Base-by-base conservation (phyloP, 2,113 vertebrate species). In the Grallaria varia region DNA sequence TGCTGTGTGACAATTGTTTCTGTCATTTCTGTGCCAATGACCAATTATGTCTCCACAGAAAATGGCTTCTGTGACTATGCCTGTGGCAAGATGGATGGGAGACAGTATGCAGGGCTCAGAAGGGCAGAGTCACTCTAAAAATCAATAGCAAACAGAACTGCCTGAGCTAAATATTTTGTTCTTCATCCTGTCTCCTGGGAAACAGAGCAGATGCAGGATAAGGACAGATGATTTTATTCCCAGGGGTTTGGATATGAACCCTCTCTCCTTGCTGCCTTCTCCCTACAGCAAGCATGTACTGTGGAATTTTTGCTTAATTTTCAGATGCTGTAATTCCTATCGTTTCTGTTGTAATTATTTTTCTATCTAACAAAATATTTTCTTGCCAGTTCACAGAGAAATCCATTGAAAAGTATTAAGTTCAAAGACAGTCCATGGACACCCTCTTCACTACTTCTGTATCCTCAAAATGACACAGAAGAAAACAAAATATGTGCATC, bases 91-190 rank as follows among this genome's bases (percentile, higher is more conserved):
- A 90, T 89, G 86, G 91, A 87, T 89, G 69, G 52, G 6, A 63
- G 31, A 44, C 45, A 66, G 63, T 45, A 60, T 3, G 0, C 39
- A 47, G 79, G 53, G 79, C 64, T 63, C 68, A 86, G 83, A 95
- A 96, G 83, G 90, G 86, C 95, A 96, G 71, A 95, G 68, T 69
- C 92, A 95, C 68, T 95, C 86, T 89, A 89, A 89, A 95, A 95
- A 96, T 97, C 96, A 81, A 96, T 93, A 93, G 76, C 60, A 93
- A 90, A 81, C 35, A 91, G 80, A 83, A 85, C 92, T 90, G 94
- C 76, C 73, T 89, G 86, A 78, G 80, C 86, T 84, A 33, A 73
- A 66, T 66, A 91, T 90, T 96, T 94, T 86, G 66, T 71, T 92
- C 56, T 86, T 87, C 16, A 67, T 80, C 47, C 56, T 56, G 33